A percentile compares a stretch with the other conserved stretches of the same genome.
Conservation (phyloP, 2,797 vertebrate species). For the Alosa sapidissima region DNA sequence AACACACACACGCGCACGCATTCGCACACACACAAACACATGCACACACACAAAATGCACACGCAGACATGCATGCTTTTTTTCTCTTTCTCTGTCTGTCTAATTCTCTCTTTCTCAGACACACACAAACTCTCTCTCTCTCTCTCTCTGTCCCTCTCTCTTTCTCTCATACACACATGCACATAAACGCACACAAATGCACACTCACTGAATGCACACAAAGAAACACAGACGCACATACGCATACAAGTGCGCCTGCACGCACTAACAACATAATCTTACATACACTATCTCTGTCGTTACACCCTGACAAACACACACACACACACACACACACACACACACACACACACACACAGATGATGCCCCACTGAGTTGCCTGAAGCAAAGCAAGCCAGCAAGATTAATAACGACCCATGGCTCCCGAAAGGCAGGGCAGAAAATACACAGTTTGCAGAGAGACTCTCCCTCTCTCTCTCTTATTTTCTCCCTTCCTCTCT, state of each 20-base stretch:
- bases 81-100: neutral
- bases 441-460: constrained; percentile 79
- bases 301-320: constrained; percentile 47
- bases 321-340: constrained; percentile 43
- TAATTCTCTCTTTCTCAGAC: neutral
- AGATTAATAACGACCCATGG: constrained; percentile 81
- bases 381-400: constrained; percentile 76
- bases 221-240: neutral
- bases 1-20: neutral
- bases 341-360: constrained; percentile 56
- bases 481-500: neutral
- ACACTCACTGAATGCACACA: neutral
- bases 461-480: constrained; percentile 24
- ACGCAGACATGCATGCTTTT: neutral
- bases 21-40: neutral
- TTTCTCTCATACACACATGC: neutral
- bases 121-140: neutral
- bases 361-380: constrained; percentile 74
- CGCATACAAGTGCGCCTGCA: neutral
- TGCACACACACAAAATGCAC: neutral
- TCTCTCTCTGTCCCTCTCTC: neutral
- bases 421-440: constrained; percentile 75
- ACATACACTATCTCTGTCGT: constrained; percentile 63
- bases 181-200: neutral
- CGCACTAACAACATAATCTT: constrained; percentile 57